Conservation (phyloP, 2,888 invertebrate species). For the Drosophila seclusa region DNA sequence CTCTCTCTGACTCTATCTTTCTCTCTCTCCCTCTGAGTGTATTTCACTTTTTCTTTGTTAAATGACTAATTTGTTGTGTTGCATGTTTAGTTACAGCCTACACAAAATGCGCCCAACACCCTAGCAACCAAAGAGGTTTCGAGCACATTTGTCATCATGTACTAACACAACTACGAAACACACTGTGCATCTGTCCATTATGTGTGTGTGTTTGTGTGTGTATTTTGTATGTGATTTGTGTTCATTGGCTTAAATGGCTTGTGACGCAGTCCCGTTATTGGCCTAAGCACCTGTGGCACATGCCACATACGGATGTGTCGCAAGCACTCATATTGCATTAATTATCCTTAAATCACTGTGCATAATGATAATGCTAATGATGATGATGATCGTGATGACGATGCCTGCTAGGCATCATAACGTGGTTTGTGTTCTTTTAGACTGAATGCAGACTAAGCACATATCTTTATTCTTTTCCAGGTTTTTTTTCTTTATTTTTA, state of each 20-base stretch:
- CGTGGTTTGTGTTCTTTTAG: not conserved
- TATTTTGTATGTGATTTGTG: constrained; percentile 66
- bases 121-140: constrained; percentile 66
- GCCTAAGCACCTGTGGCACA: constrained; percentile 85
- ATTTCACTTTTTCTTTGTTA: constrained; percentile 50
- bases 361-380: constrained; percentile 23
- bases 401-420: not conserved
- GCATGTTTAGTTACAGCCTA: constrained; percentile 77
- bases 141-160: constrained; percentile 81
- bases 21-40: not conserved
- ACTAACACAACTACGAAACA: constrained; percentile 53
- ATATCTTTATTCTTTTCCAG: not conserved
- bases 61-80: constrained; percentile 78
- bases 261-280: constrained; percentile 68
- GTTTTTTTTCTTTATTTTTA: not conserved
- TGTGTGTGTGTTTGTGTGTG: constrained; percentile 14
- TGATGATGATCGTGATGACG: constrained; percentile 4
- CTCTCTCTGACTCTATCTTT: no score
- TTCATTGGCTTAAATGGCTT: constrained; percentile 70
- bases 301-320: constrained; percentile 63
- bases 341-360: constrained; percentile 63
- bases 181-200: constrained; percentile 24
- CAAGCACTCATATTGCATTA: constrained; percentile 73
- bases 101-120: constrained; percentile 55
- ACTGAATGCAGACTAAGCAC: not conserved